A percentile compares a stretch with the other conserved stretches of the same genome.
Evolutionary conservation across 2,113 vertebrate species (phyloP).

Genomic region (Bagarius yarrelli): DNA sequence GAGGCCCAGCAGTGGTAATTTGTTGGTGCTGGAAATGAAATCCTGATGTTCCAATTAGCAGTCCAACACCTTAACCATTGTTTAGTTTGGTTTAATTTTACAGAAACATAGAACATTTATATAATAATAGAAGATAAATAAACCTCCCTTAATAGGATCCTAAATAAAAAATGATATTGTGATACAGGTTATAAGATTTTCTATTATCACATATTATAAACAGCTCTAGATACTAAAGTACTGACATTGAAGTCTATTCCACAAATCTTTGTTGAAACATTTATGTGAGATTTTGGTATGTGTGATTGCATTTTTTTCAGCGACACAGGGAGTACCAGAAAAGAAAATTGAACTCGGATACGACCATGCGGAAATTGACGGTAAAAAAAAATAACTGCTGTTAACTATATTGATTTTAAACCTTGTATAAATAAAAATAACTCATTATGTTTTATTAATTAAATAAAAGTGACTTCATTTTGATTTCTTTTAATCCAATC

Average conservation of each 20-base stretch:
- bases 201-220: neutral
- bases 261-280: neutral
- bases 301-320: neutral
- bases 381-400: neutral
- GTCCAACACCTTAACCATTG: no score
- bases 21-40: no score
- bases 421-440: neutral
- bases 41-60: no score
- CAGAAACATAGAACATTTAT: neutral
- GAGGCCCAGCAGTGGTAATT: no score
- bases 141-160: neutral
- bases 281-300: neutral
- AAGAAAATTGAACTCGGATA: neutral
- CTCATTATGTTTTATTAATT: neutral
- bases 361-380: neutral
- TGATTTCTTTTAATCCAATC: neutral
- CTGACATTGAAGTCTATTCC: neutral
- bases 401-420: neutral
- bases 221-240: neutral
- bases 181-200: neutral
- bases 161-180: neutral
- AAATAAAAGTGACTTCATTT: neutral
- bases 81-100: neutral
- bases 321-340: neutral
- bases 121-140: neutral